These are phyloP conservation scores for Macrosoma leucophasiata DNA, from an alignment of 2,888 invertebrate species.

Conservation along the genomic window DNA sequence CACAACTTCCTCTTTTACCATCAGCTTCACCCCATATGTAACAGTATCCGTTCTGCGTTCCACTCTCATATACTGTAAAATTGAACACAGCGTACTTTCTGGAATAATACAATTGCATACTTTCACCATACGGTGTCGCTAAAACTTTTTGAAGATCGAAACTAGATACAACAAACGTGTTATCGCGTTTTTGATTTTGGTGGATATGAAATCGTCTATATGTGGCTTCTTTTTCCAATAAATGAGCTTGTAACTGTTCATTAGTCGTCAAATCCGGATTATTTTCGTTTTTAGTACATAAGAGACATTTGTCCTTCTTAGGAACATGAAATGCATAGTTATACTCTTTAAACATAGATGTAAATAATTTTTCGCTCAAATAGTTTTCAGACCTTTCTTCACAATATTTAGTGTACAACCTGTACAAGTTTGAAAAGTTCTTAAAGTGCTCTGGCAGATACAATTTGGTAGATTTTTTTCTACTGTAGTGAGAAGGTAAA, in stretches of 20 bases:
- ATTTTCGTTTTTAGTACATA: constrained; percentile 1
- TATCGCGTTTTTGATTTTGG: constrained; percentile 10
- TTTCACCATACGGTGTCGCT: constrained; percentile 11
- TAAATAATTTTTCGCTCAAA: constrained; percentile 1
- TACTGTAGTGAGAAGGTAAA: constrained; percentile 9
- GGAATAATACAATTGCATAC: constrained; percentile 15
- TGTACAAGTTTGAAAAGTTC: background rate
- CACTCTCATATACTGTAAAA: constrained; percentile 15
- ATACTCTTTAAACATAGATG: background rate
- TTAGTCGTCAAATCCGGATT: constrained; percentile 16
- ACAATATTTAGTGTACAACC: constrained; percentile 1
- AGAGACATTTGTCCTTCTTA: constrained; percentile 1
- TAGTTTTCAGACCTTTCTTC: constrained; percentile 1
- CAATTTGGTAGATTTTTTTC: constrained; percentile 9
- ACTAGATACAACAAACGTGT: constrained; percentile 7
- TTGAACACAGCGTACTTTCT: constrained; percentile 16
- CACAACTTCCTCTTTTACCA: constrained; percentile 31
- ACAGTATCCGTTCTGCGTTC: constrained; percentile 13
- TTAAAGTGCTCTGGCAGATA: constrained; percentile 4
- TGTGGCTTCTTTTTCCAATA: constrained; percentile 9
- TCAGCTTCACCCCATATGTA: constrained; percentile 30
- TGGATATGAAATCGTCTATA: constrained; percentile 9
- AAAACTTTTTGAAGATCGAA: constrained; percentile 13
- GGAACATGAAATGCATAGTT: constrained; percentile 1
- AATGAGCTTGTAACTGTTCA: constrained; percentile 10